These are phyloP conservation scores for Protodeltote pygarga DNA, from an alignment of 2,888 invertebrate genomes.

Conservation along the genomic window DNA sequence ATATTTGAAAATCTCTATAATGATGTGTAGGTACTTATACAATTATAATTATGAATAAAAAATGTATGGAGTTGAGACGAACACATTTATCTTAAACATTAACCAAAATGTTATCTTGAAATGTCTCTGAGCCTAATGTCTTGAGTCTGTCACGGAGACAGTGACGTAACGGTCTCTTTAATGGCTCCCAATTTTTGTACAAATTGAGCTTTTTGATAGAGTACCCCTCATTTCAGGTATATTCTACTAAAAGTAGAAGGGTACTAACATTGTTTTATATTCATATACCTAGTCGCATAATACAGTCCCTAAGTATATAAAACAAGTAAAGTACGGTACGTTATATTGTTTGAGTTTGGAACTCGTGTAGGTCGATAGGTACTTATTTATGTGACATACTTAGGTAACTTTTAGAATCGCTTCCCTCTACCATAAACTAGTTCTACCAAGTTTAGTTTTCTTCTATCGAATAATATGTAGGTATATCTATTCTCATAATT, in stretches of 20 bases:
- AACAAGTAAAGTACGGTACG: too few species aligned
- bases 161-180: slow-evolving; percentile 22
- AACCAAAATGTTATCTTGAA: slow-evolving; percentile 25
- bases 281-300: not conserved
- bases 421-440: too few species aligned
- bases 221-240: slow-evolving; percentile 12
- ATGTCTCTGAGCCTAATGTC: slow-evolving; percentile 29
- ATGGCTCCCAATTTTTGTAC: slow-evolving; percentile 27
- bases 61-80: too few species aligned
- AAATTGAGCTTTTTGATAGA: slow-evolving; percentile 36
- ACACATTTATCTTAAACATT: too few species aligned
- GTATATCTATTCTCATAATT: too few species aligned
- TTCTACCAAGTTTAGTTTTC: too few species aligned
- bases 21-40: too few species aligned
- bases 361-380: not conserved
- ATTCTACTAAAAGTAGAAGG: not conserved
- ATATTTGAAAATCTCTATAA: too few species aligned
- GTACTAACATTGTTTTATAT: not conserved
- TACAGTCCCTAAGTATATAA: not conserved
- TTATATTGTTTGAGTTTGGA: not conserved
- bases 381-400: slow-evolving; percentile 5
- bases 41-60: too few species aligned
- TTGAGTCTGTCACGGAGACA: slow-evolving; percentile 22
- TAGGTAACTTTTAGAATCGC: too few species aligned
- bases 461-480: too few species aligned